Base-by-base conservation (phyloP, 2,888 invertebrate species). In the Epinotia ramella region DNA sequence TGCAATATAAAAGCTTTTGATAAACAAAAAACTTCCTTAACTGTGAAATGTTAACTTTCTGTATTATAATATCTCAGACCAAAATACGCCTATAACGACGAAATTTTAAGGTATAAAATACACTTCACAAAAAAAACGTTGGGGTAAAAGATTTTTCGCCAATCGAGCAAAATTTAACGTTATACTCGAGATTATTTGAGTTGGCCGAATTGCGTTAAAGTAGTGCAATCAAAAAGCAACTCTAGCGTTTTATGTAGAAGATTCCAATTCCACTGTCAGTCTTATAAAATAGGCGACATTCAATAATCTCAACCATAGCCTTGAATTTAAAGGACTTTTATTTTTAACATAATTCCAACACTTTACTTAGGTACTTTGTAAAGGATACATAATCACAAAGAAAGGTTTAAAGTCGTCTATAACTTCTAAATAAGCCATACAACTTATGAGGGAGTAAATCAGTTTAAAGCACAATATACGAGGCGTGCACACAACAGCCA, bases 391-490 rank as follows among this genome's bases (percentile, higher is more conserved):
- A n/a, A 53, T n/a, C 7, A 53, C 53, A 53, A 53, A 53, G n/a
- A 6, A 53, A n/a, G 16, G 53, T 53, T 53, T 53, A 53, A 53
- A n/a, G 53, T 53, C 53, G 53, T 53, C 5, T 53, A 53, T 53
- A 53, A 53, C 53, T 53, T 7, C n/a, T 53, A 53, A 53, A 13
- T 53, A 53, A 53, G 53, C n/a, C 53, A 16, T 49, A 49, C n/a
- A 16, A n/a, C 53, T n/a, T 9, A 46, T 46, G 3, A 46, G 46
- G 13, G 53, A 53, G 53, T 53, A 53, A 53, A 53, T 53, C 53
- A 53, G 53, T 53, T n/a, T 53, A 53, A 53, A 53, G n/a, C n/a
- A 6, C n/a, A 53, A 53, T 53, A 53, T 53, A 53, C 53, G 53
- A 53, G 53, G n/a, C 53, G 3, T 53, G 33, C 2, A 62, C 28